These are phyloP conservation scores for Prietella phreatophila DNA, from an alignment of 2,113 vertebrate species.

Conservation along the genomic window DNA sequence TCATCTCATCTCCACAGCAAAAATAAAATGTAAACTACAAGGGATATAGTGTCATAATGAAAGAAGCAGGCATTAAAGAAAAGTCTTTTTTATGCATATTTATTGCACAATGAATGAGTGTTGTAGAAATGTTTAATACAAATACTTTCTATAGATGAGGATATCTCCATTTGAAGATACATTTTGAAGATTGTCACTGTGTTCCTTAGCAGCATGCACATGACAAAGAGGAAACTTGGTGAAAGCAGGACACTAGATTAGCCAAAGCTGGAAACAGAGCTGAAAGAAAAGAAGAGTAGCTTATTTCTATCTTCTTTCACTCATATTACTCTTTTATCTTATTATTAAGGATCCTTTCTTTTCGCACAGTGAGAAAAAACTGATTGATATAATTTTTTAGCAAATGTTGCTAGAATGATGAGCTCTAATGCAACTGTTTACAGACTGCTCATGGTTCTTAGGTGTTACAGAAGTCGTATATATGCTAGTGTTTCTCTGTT, in stretches of 20 bases:
- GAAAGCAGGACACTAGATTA: not conserved
- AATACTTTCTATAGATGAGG: not conserved
- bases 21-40: not conserved
- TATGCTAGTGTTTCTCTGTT: conserved; percentile 51
- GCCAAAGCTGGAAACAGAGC: not conserved
- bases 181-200: not conserved
- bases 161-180: not conserved
- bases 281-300: not conserved
- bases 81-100: not conserved
- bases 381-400: not conserved
- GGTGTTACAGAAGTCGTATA: conserved; percentile 55
- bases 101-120: not conserved
- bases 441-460: conserved; percentile 53
- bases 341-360: not conserved
- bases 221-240: not conserved
- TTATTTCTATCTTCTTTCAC: not conserved
- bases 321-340: not conserved
- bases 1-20: not conserved
- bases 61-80: not conserved
- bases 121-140: not conserved
- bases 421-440: conserved; percentile 46
- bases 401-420: not conserved
- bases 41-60: not conserved
- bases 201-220: not conserved
- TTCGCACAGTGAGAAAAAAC: not conserved